phyloP scores from a whole-genome alignment of 2,888 invertebrate species.

The Meta bourneti region DNA sequence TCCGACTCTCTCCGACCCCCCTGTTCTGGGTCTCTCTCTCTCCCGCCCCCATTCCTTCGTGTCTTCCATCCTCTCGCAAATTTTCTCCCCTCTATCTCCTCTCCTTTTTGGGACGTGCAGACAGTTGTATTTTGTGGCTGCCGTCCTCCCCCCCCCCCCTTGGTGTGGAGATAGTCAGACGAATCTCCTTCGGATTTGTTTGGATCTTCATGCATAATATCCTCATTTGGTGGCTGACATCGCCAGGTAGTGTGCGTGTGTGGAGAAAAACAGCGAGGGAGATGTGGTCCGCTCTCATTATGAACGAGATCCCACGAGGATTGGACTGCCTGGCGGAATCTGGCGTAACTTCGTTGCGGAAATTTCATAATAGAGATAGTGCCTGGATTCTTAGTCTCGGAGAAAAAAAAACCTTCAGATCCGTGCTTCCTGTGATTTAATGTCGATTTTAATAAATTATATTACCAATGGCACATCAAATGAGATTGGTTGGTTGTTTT shows the following conservation, averaged over 20 bases:
- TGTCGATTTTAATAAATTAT: no score
- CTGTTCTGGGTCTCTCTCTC: background rate
- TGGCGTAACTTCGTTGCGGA: no score
- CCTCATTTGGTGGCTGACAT: conserved; percentile 21
- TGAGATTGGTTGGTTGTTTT: no score
- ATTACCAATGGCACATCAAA: no score
- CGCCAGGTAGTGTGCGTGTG: background rate
- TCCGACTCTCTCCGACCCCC: conserved; percentile 5
- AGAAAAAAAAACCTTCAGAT: no score
- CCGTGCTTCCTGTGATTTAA: no score
- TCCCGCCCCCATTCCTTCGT: background rate
- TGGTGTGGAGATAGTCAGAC: conserved; percentile 8
- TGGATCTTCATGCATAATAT: conserved; percentile 40
- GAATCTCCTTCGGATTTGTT: conserved; percentile 26
- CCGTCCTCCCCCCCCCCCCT: background rate
- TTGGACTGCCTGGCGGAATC: no score
- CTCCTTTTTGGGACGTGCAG: background rate
- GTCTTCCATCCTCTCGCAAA: conserved; percentile 27
- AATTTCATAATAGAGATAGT: no score
- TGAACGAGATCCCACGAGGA: background rate
- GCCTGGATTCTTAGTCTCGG: no score
- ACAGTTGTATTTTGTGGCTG: background rate
- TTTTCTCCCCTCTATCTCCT: conserved; percentile 26
- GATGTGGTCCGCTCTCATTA: background rate
- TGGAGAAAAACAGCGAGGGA: background rate